Base-by-base conservation (phyloP, 2,113 vertebrate genomes). In the Megaptera novaeangliae region DNA sequence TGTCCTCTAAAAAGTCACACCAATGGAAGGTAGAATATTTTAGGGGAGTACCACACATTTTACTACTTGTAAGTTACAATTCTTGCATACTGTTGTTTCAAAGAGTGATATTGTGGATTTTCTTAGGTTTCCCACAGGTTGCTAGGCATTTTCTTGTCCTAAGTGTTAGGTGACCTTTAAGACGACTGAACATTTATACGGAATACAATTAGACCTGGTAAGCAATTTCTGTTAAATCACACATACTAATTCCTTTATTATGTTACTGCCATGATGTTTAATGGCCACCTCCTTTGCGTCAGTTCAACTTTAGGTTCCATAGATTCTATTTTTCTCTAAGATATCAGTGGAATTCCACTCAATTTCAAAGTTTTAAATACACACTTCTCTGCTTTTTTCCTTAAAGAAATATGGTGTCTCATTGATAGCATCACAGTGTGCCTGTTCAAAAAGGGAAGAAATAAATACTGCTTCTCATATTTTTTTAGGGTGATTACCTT, bases 101-200 rank as follows among this genome's bases (percentile, higher is more conserved):
- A 74, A 92, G 15, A 87, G 10, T 78, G 18, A 61, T 69, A 18
- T 41, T 94, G 59, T 85, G n/a, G 46, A 46, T 91, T 91, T 95
- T 68, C 88, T 78, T 52, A 49, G 27, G 13, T 88, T 95, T 94
- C 63, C 74, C 46, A 69, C 31, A 92, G 61, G 77, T 97, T 96
- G 49, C 69, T 81, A 91, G 36, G 41, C 29, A 93, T 77, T 96
- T 84, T 92, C 93, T 92, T 94, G 94, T 91, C 46, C 46, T 75
- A 94, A 95, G 72, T 95, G n/a, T 96, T 95, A 27, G 23, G 29
- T 89, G 89, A 96, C 63, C 72, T 97, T 98, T 95, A 87, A 88
- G 31, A 36, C 64, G n/a, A 52, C 41, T 68, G 93, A 91, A 75
- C 57, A 36, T 93, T 94, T 95, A 85, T 78, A 61, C 1, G 4